Base-by-base conservation (phyloP, 1,140 invertebrate species). In the Drosophila fuyamai region DNA sequence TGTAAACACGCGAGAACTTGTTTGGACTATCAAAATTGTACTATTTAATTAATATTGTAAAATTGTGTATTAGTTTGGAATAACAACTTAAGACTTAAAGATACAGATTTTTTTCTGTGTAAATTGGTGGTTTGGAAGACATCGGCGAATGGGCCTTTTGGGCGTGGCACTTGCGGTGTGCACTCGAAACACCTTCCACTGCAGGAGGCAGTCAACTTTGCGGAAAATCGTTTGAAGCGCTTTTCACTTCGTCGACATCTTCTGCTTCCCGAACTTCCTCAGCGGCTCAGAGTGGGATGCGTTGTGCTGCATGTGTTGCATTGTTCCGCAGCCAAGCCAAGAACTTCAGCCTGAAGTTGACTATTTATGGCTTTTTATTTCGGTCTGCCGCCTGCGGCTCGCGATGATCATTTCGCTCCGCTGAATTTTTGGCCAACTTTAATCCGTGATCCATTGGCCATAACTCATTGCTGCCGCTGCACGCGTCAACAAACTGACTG, bases 151-250 rank as follows among this genome's bases (percentile, higher is more conserved):
- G 38, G 38, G 38, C 27, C 32, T 18, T 60, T 36, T 36, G 29
- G 65, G 66, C 38, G 51, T 58, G 67, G 51, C 70, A 61, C 35
- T 51, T 57, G 55, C 61, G 32, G 48, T 74, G 74, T 75, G 76
- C 79, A 79, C 79, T 72, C 50, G 56, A 62, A 76, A 83, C 83
- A 86, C 83, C 83, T 86, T 86, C 83, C 83, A 86, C 71, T 88
- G 83, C 80, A 84, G 68, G 62, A 83, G 72, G 83, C 84, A 89
- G 84, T 89, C 84, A 89, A 89, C 84, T 89, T 89, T 83, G 84
- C 84, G 84, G 84, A 89, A 89, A 89, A 89, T 89, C 84, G 84
- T 89, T 89, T 89, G 84, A 89, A 89, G 80, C 84, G 80, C 84
- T 89, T 89, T 83, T 76, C 84, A 89, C 84, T 86, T 86, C 83